Base-by-base conservation (phyloP, 2,113 vertebrate species). In the Speoplatyrhinus poulsoni region DNA sequence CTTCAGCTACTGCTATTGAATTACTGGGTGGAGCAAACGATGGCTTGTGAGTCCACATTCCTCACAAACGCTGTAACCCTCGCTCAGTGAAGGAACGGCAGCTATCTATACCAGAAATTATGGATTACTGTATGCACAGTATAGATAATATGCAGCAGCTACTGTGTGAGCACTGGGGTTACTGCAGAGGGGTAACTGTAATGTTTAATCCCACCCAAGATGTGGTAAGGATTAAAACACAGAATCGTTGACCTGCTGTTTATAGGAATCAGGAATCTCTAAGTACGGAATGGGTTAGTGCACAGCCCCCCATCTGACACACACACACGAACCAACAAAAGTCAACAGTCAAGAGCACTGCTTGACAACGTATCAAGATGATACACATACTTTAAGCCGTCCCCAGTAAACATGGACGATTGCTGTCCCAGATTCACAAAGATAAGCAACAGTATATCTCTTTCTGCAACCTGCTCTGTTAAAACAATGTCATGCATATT, bases 191-290 rank as follows among this genome's bases (percentile, higher is more conserved):
- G 67, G 49, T 67, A 36, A 17, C 66, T 48, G 67, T 26, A 76
- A 80, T 73, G 76, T 66, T 73, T 86, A 90, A 90, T 88, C 83
- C 70, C 76, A 62, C 79, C 79, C 76, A 82, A 84, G 19, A 16
- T 74, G 85, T 88, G 69, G 82, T 82, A 76, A 58, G 78, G 84
- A 87, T 90, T 90, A 90, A 26, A 65, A 73, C 8, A 17, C 64
- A 65, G 48, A 87, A 89, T 82, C 85, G 86, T 85, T 85, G 86
- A 83, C 88, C 86, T 69, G 79, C 95, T 94, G 88, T 93, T 96
- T 67, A 94, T 91, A 16, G 93, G 93, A 6, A 96, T 95, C 89
- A 95, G 82, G 67, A 82, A 83, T 85, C 86, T 90, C 90, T 3
- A 46, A 72, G 65, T 56, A 62, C 77, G 65, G 69, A 19, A n/a